A percentile compares a stretch with the other conserved stretches of the same genome.
phyloP scores from a whole-genome alignment of 30 jellyfish, hydroid and myxozoan genomes.

The Hydra vulgaris region DNA sequence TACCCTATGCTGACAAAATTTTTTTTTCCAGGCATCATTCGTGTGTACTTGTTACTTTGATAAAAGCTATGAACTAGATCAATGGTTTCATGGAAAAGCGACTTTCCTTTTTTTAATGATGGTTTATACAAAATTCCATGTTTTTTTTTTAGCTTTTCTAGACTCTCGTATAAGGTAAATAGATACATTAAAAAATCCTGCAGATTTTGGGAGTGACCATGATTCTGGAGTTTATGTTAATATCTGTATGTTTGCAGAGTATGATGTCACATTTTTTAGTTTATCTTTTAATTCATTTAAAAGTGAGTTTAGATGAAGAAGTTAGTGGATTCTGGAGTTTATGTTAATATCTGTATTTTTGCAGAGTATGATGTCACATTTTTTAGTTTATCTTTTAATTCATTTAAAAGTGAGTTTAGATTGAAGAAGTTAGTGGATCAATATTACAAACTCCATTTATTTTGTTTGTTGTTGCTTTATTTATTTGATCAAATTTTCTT shows the following conservation, averaged over 20 bases:
- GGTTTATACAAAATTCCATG: background rate
- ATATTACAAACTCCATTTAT: background rate
- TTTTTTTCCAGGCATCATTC: background rate
- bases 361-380: background rate
- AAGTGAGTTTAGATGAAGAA: no score
- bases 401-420: no score
- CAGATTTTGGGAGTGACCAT: background rate
- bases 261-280: background rate
- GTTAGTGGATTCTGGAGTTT: background rate
- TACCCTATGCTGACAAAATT: constrained; percentile 7
- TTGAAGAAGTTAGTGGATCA: background rate
- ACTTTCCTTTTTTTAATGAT: background rate
- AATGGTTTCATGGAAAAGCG: constrained; percentile 7
- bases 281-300: background rate
- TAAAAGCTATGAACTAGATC: constrained; percentile 12
- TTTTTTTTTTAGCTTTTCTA: background rate
- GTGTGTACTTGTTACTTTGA: constrained; percentile 1
- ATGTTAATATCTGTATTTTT: background rate
- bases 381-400: background rate
- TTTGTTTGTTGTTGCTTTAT: background rate
- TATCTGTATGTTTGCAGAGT: background rate
- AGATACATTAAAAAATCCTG: background rate
- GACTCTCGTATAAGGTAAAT: background rate
- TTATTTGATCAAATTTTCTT: no score
- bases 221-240: background rate